Percentiles rank a stretch among this genome's conserved stretches.
phyloP scores from a whole-genome alignment of 2,888 invertebrate genomes.

The Nemoura dubitans region DNA sequence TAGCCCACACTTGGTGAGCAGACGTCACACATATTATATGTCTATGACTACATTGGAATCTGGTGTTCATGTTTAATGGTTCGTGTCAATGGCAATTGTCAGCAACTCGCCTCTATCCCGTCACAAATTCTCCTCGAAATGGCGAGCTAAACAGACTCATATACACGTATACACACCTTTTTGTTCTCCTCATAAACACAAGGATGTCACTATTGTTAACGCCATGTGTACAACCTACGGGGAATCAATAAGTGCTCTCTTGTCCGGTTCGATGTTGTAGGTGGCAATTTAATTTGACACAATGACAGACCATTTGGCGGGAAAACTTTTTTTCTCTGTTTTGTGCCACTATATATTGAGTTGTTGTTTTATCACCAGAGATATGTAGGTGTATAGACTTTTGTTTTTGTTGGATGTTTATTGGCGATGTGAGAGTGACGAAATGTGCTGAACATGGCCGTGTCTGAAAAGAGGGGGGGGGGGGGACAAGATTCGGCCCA shows the following conservation, averaged over 20 bases:
- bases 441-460: too few species aligned
- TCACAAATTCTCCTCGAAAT: not conserved
- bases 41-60: not conserved
- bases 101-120: not conserved
- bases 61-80: too few species aligned
- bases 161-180: too few species aligned
- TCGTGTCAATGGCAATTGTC: not conserved
- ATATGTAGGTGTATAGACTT: not conserved
- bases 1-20: not conserved
- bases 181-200: not conserved
- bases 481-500: too few species aligned
- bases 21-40: not conserved
- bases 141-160: too few species aligned
- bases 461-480: too few species aligned
- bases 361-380: not conserved
- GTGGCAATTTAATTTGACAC: not conserved
- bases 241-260: slow-evolving; percentile 7
- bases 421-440: not conserved
- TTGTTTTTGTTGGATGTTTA: not conserved
- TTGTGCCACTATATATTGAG: not conserved
- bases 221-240: not conserved
- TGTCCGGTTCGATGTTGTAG: not conserved
- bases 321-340: not conserved
- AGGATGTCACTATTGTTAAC: not conserved
- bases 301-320: slow-evolving; percentile 7